Evolutionary conservation across 2,888 invertebrate genomes (phyloP), one percentile per base, ranked within the genome.

Genomic region (Heliconius erato): DNA sequence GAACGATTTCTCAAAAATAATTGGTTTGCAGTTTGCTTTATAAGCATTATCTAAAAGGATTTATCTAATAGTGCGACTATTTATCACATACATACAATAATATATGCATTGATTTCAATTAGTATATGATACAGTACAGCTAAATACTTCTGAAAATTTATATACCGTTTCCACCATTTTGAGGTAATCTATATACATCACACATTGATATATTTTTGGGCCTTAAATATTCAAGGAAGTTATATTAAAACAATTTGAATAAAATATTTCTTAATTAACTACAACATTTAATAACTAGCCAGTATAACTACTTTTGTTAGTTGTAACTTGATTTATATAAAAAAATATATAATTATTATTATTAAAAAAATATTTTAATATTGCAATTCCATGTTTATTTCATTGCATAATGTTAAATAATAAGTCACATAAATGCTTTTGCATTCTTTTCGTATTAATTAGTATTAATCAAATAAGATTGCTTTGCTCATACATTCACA

Each of bases 1-100:
- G 92, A 91, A 88, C 88, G 87, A 89, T 89, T 91, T 91, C 92
- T 93, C 91, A 89, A 89, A 86, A 87, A 87, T 86, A 85, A 85
- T 87, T 85, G 86, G 79, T 86, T 87, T 83, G 85, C 81, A 85
- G 86, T 86, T 88, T 88, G 92, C 93, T 92, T 92, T 89, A 88
- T 59, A 93, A 93, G 92, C 92, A 88, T 74, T 76, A 79, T 49
- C 80, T 77, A 81, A 79, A 77, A 80, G 74, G 65, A 26, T 81
- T 74, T 71, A 81, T 79, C 78, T 81, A 79, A 79, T 79, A 84
- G 81, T 83, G 79, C 63, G 23, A 79, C 79, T 80, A 82, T 81
- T 82, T 74, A 80, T 71, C 71, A 83, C 65, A 63, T 80, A 72
- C 49, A 80, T 79, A 72, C 79, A 83, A 40, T 71, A 69, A 80